phyloP scores from a whole-genome alignment of 2,113 vertebrate species.

The Podarcis raffonei region DNA sequence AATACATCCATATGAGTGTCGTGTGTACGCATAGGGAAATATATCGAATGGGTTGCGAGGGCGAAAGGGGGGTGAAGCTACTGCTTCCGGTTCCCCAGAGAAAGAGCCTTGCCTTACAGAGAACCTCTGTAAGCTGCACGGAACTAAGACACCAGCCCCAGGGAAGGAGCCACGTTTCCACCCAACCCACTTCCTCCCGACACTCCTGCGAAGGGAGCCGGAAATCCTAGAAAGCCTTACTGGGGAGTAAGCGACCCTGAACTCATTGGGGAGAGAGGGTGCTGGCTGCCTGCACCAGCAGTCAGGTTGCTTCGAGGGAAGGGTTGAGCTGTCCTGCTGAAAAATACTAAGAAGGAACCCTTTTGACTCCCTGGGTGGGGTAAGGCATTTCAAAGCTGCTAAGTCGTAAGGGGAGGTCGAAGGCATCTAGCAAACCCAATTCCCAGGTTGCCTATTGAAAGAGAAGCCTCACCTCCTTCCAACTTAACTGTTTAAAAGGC shows the following conservation, averaged over 20 bases:
- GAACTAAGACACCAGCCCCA: conserved; percentile 23
- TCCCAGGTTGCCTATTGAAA: not conserved
- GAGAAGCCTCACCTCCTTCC: not conserved
- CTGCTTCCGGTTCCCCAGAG: conserved; percentile 43
- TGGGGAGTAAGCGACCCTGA: not conserved
- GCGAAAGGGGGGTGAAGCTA: not conserved
- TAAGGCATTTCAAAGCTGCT: not conserved
- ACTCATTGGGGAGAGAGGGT: not conserved
- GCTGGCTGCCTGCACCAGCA: too few relatives aligned
- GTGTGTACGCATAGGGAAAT: too few relatives aligned
- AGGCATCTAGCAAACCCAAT: not conserved
- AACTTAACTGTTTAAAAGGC: too few relatives aligned
- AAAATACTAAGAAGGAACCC: not conserved
- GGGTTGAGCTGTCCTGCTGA: not conserved
- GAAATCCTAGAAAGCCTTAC: not conserved
- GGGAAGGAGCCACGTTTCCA: not conserved
- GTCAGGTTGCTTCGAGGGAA: too few relatives aligned
- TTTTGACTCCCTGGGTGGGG: too few relatives aligned
- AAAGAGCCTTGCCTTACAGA: conserved; percentile 14
- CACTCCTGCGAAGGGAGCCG: not conserved
- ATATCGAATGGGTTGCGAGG: not conserved
- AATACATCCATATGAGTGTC: not conserved
- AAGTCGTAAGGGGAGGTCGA: not conserved
- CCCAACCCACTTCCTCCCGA: not conserved
- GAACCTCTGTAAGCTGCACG: conserved; percentile 21